Conservation (phyloP, 1,140 invertebrate genomes). For the Proales similis region DNA sequence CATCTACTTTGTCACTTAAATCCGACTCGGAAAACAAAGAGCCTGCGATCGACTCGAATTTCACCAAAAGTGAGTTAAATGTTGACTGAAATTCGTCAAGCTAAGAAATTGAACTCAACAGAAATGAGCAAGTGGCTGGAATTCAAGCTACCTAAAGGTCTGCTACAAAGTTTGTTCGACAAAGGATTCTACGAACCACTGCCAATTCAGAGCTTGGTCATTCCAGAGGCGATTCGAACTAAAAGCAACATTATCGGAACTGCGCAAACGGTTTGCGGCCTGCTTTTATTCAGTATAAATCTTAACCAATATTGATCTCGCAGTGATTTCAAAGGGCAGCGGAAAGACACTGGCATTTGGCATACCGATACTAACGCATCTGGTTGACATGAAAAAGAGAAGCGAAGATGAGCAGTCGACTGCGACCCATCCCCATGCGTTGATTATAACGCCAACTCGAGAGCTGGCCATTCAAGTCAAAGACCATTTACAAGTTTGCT, state of each 20-base stretch:
- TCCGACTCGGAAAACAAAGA: neutral
- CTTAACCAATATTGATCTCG: no score
- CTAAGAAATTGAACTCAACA: no score
- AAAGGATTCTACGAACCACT: conserved; percentile 18
- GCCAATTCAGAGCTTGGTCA: conserved; percentile 29
- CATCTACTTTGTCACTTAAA: neutral
- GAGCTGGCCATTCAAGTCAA: conserved; percentile 86
- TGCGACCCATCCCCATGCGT: conserved; percentile 49
- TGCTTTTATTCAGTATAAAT: no score
- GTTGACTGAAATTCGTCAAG: neutral
- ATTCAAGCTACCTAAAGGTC: conserved; percentile 21
- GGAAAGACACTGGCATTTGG: conserved; percentile 95
- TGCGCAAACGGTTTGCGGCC: conserved; percentile 35
- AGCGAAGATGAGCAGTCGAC: conserved; percentile 59
- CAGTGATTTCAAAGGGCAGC: conserved; percentile 48
- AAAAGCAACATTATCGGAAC: conserved; percentile 24
- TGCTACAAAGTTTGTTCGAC: conserved; percentile 21
- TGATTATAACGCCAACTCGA: conserved; percentile 88
- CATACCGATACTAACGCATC: conserved; percentile 86
- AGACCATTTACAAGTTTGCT: conserved; percentile 61
- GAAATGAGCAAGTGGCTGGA: conserved; percentile 31
- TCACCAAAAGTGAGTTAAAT: neutral
- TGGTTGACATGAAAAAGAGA: conserved; percentile 62
- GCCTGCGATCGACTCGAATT: neutral
- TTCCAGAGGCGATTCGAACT: conserved; percentile 32